These are phyloP conservation scores for Trigoniulus corallinus DNA, from an alignment of 1,140 invertebrate genomes.

Conservation along the genomic window DNA sequence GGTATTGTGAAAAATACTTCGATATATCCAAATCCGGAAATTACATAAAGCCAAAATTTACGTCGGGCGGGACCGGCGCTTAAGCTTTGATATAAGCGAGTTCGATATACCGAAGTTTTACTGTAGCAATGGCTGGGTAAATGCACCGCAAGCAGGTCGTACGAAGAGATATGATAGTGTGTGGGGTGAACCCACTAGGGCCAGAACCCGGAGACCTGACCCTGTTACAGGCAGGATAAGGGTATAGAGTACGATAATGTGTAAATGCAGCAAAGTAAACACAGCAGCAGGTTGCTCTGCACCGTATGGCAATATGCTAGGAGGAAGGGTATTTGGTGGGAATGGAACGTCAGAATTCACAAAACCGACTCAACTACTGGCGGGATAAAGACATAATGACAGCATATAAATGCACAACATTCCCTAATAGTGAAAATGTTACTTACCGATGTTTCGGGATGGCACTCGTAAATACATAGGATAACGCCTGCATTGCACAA, in stretches of 20 bases:
- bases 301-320: background rate
- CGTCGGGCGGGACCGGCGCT: no score
- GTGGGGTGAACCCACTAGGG: no score
- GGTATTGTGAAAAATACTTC: no score
- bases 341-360: slow-evolving; percentile 8
- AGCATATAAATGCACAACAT: slow-evolving; percentile 9
- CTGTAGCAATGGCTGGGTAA: no score
- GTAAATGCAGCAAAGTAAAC: background rate
- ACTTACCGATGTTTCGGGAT: slow-evolving; percentile 16
- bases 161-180: no score
- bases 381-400: background rate
- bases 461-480: slow-evolving; percentile 13
- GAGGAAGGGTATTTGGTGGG: slow-evolving; percentile 5
- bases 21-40: no score
- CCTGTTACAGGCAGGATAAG: no score
- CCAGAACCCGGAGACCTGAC: no score
- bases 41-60: no score
- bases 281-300: background rate
- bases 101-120: no score
- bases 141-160: no score
- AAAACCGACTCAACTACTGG: slow-evolving; percentile 8
- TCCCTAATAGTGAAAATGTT: slow-evolving; percentile 5
- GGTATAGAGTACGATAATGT: background rate
- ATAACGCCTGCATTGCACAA: slow-evolving; percentile 13
- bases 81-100: no score